Conservation (phyloP, 2,888 invertebrate genomes). For the Brachyopa scutellaris region DNA sequence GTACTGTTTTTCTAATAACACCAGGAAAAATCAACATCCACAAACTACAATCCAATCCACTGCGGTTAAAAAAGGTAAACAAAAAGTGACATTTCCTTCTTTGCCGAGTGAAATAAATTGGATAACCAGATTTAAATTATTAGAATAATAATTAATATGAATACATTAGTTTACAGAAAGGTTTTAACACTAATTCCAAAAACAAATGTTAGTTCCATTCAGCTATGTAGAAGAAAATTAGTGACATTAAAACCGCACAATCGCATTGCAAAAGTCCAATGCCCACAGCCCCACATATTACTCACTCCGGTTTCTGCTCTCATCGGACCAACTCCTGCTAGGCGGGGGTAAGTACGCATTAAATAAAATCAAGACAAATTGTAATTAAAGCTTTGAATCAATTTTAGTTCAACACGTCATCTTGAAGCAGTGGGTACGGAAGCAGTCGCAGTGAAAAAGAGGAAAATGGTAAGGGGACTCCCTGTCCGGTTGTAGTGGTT, state of each 20-base stretch:
- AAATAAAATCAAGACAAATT: conserved; percentile 8
- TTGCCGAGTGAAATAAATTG: no score
- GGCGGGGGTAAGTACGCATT: conserved; percentile 47
- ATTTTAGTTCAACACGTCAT: conserved; percentile 56
- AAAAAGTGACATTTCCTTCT: conserved; percentile 34
- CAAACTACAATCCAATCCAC: not conserved
- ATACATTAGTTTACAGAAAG: not conserved
- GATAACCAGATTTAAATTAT: no score
- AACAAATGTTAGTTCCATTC: not conserved
- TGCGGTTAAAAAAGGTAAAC: conserved; percentile 22
- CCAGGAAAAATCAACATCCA: no score
- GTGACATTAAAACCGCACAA: conserved; percentile 11
- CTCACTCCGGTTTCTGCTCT: conserved; percentile 30
- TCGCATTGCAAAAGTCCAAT: conserved; percentile 18
- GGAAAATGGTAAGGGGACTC: conserved; percentile 68
- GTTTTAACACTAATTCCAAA: not conserved
- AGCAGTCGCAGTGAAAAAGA: conserved; percentile 29
- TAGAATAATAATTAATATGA: conserved; percentile 8
- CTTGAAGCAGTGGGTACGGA: conserved; percentile 12
- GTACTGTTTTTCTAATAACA: not conserved
- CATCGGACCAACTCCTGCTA: conserved; percentile 13
- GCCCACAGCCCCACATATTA: not conserved
- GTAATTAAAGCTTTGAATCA: conserved; percentile 32
- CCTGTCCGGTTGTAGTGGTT: not conserved
- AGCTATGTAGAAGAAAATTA: not conserved